Base-by-base conservation (phyloP, 2,797 vertebrate species). In the Leptoclinus maculatus region DNA sequence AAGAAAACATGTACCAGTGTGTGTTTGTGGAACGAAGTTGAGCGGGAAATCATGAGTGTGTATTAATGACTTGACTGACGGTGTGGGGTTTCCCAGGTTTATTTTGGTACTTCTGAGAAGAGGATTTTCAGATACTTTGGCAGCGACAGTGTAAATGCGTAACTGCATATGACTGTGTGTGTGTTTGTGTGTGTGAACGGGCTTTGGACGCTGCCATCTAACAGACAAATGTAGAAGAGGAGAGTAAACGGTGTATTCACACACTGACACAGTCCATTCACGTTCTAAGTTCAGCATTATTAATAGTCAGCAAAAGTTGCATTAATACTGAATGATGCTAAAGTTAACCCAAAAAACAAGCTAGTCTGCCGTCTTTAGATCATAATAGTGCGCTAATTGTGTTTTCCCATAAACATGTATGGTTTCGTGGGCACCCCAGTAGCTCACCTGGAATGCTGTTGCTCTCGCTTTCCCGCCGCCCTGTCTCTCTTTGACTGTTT, bases 81-180 rank as follows among this genome's bases (percentile, higher is more conserved):
- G 86, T 91, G 88, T 92, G 84, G 71, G 76, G 86, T 93, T 93
- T 88, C 93, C 88, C 60, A 54, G 71, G 87, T 91, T 84, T 93
- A 93, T 93, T 88, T 76, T 13, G 25, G 89, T 82, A 36, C 73
- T 90, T 90, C 82, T 82, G 66, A 80, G 88, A 87, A 89, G 59
- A 76, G 47, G 32, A 66, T 67, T 83, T 49, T 73, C 67, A 78
- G 78, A 74, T 81, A 9, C 62, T 77, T 57, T 79, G 80, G 64
- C 64, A 66, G 51, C 11, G 9, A 29, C 7, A 0, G 60, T 2
- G 2, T 59, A 60, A 71, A 19, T 74, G 54, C 23, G 2, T 34
- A 34, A 34, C 32, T 34, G 32, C 32, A 34, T 73, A 21, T 66
- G 1, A 70, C 47, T 67, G 34, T 66, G 60, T 43, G 58, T 78